Percentiles rank a stretch among this genome's conserved stretches.
Evolutionary conservation across 2,888 invertebrate genomes (phyloP).

Genomic region (Limnephilus marmoratus): DNA sequence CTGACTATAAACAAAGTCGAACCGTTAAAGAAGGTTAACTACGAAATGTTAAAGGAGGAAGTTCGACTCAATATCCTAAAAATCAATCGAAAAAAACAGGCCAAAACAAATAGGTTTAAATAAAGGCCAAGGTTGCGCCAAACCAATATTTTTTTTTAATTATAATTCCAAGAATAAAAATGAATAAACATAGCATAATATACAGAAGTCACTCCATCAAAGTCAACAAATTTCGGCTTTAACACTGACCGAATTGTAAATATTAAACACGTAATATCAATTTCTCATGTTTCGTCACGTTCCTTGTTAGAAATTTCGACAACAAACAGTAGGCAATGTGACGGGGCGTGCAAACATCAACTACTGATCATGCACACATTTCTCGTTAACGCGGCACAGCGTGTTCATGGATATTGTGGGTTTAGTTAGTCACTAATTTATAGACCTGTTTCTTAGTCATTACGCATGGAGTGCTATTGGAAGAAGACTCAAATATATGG

Average conservation of each 20-base stretch:
- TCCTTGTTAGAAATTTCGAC: not conserved
- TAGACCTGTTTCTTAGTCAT: not conserved
- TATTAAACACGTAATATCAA: not conserved
- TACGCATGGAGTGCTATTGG: not conserved
- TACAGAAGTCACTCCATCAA: not conserved
- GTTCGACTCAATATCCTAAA: not conserved
- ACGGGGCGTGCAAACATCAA: not conserved
- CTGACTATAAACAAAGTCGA: not conserved
- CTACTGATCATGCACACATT: not conserved
- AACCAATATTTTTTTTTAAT: not conserved
- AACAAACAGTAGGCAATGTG: not conserved
- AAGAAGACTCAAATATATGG: not conserved
- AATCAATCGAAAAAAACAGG: not conserved
- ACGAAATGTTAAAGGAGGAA: not conserved
- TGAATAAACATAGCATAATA: not conserved
- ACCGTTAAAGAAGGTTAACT: not conserved
- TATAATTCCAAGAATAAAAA: not conserved
- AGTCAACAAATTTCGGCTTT: not conserved
- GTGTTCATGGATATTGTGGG: not conserved
- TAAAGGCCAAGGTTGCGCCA: not conserved
- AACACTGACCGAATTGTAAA: not conserved
- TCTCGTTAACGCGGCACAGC: not conserved
- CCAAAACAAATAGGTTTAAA: too few relatives aligned
- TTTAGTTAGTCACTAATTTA: not conserved
- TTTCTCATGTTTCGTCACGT: constrained; percentile 20